A percentile compares a stretch with the other conserved stretches of the same genome.
Conservation (phyloP, 2,888 invertebrate species). For the Hoplodrina ambigua region DNA sequence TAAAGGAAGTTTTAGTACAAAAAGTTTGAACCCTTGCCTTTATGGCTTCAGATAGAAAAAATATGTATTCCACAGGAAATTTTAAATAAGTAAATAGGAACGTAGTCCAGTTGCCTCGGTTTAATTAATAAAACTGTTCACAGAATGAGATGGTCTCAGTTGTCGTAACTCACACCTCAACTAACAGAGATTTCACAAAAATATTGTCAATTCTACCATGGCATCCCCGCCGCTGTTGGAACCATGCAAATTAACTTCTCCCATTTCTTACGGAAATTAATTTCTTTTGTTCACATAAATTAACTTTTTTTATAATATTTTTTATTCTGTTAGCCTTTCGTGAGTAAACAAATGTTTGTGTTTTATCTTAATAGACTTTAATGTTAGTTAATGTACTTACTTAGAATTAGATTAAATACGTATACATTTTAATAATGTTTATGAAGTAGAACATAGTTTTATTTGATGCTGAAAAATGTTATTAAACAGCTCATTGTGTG, state of each 20-base stretch:
- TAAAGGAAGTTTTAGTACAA: no score
- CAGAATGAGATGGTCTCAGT: not conserved
- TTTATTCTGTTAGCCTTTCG: constrained; percentile 20
- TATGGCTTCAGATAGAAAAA: not conserved
- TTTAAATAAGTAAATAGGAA: no score
- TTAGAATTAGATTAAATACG: constrained; percentile 9
- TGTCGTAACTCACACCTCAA: constrained; percentile 17
- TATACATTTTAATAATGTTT: constrained; percentile 4
- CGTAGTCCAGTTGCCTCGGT: not conserved
- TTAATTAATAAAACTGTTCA: not conserved
- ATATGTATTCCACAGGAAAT: no score
- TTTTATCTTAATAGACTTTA: constrained; percentile 9
- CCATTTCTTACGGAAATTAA: constrained; percentile 52
- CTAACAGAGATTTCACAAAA: constrained; percentile 23
- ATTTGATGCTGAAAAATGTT: not conserved
- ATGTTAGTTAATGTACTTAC: not conserved
- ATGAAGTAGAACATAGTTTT: not conserved
- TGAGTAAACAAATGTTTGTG: constrained; percentile 12
- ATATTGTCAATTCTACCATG: constrained; percentile 28
- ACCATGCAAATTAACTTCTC: constrained; percentile 49
- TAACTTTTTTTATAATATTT: constrained; percentile 35
- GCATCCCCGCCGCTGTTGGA: constrained; percentile 19
- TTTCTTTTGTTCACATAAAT: constrained; percentile 52
- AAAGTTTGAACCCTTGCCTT: no score
- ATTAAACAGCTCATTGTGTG: no score